A percentile compares a stretch with the other conserved stretches of the same genome.
These are phyloP conservation scores for Onychomys torridus DNA, from an alignment of 2,797 vertebrate species.

Conservation along the genomic window DNA sequence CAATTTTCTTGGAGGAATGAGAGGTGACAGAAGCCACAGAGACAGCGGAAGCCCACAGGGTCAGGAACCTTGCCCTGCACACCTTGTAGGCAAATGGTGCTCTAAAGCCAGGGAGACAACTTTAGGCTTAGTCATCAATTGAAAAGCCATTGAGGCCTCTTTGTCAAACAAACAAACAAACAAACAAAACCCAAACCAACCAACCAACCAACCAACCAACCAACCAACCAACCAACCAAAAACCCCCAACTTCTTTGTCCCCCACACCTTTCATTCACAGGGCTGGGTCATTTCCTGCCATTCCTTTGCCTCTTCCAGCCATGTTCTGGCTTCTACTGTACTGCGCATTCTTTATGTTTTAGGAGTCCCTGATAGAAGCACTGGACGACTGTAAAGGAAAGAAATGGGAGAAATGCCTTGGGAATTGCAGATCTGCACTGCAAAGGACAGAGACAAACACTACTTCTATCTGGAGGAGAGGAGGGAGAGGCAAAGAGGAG, in stretches of 20 bases:
- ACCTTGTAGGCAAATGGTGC: not conserved
- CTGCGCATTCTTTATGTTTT: not conserved
- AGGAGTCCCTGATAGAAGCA: not conserved
- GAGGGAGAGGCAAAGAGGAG: not conserved
- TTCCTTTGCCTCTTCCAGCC: not conserved
- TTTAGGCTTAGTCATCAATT: not conserved
- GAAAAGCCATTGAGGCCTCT: slow-evolving; percentile 17
- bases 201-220: too few relatives aligned
- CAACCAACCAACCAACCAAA: too few relatives aligned
- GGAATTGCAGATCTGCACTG: not conserved
- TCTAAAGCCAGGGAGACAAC: not conserved
- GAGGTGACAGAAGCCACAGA: not conserved
- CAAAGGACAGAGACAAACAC: slow-evolving; percentile 6
- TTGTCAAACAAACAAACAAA: too few relatives aligned
- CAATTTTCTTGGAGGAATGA: slow-evolving; percentile 28
- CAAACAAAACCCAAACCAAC: too few relatives aligned
- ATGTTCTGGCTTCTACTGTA: not conserved
- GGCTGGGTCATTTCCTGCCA: not conserved
- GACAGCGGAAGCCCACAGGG: not conserved
- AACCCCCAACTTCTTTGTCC: not conserved
- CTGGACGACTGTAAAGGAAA: slow-evolving; percentile 39
- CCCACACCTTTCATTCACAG: not conserved
- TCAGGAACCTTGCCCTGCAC: not conserved
- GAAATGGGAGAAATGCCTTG: not conserved
- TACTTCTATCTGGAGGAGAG: not conserved